Conservation (phyloP, 1,140 invertebrate species). For the Drosophila nikananu region DNA sequence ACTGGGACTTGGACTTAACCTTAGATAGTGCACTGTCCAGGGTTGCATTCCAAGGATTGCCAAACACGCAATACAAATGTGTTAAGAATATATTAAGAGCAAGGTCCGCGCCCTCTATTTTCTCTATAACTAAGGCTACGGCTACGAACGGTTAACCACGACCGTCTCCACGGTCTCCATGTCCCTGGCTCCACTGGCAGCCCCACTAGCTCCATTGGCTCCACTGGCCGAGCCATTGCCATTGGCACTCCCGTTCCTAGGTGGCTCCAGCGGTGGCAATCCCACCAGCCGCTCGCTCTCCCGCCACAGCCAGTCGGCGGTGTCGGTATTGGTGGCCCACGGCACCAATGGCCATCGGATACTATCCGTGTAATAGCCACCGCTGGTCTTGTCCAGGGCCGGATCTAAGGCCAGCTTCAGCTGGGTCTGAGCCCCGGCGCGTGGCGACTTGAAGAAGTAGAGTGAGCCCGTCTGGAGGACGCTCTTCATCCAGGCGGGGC, state of each 20-base stretch:
- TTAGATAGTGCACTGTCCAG: neutral
- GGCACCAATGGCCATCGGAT: conserved; percentile 62
- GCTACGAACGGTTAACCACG: conserved; percentile 58
- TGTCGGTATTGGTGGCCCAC: conserved; percentile 85
- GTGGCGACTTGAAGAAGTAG: conserved; percentile 87
- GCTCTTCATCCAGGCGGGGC: conserved; percentile 57
- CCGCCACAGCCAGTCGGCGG: conserved; percentile 91
- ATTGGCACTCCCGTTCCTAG: conserved; percentile 9
- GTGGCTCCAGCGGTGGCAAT: conserved; percentile 53
- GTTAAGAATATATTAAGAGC: conserved; percentile 13
- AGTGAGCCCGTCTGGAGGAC: conserved; percentile 44
- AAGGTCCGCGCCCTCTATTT: conserved; percentile 10
- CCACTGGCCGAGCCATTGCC: conserved; percentile 27
- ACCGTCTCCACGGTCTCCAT: conserved; percentile 56
- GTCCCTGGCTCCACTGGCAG: conserved; percentile 9
- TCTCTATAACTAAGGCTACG: conserved; percentile 7
- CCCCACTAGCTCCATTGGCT: conserved; percentile 3
- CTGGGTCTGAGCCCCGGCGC: conserved; percentile 92
- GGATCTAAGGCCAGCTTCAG: conserved; percentile 91
- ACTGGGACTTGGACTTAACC: neutral
- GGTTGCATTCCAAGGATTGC: conserved; percentile 10
- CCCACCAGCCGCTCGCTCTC: conserved; percentile 84
- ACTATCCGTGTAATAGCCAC: conserved; percentile 88
- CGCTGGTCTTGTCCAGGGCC: conserved; percentile 89
- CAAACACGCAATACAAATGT: conserved; percentile 19